Evolutionary conservation across 2,797 vertebrate genomes (phyloP).

Genomic region (Cossypha polioptera): DNA sequence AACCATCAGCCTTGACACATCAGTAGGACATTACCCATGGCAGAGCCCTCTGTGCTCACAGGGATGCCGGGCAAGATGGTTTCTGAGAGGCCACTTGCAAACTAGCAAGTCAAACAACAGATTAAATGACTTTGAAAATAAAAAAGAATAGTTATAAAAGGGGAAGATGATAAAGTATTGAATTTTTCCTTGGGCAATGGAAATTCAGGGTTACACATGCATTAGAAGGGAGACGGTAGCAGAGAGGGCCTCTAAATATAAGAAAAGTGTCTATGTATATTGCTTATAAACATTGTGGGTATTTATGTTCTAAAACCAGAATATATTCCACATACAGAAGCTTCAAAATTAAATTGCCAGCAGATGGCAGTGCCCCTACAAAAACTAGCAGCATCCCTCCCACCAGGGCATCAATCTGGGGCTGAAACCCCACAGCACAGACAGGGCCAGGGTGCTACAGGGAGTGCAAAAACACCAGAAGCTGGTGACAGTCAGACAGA

Average conservation of each 20-base stretch:
- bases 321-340: background rate
- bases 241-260: background rate
- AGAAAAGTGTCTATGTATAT: background rate
- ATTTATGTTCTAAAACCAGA: background rate
- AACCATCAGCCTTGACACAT: background rate
- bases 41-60: background rate
- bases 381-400: background rate
- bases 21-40: background rate
- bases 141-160: background rate
- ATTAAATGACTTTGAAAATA: background rate
- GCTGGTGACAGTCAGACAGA: background rate
- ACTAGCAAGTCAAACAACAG: background rate
- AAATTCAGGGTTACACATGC: accelerated
- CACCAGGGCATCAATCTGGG: background rate
- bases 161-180: accelerated
- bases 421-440: background rate
- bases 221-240: background rate
- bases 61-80: background rate
- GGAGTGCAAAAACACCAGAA: background rate
- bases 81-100: background rate
- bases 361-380: constrained; percentile 51
- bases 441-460: background rate
- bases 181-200: background rate
- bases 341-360: background rate
- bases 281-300: background rate